Percentiles rank a stretch among this genome's conserved stretches.
Conservation (phyloP, 1,140 invertebrate genomes). For the Drosophila tropicalis region DNA sequence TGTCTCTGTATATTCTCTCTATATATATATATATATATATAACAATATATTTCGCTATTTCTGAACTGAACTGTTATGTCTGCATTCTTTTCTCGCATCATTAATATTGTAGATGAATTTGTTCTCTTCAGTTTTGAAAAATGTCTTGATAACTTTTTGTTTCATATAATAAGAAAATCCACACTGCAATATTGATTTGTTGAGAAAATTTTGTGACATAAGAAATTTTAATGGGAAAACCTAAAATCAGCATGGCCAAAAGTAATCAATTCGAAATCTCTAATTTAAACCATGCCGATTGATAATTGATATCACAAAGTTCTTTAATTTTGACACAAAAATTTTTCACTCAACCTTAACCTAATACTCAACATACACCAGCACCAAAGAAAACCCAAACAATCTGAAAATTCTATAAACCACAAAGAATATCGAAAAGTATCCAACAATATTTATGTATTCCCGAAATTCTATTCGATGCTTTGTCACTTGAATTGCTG, state of each 20-base stretch:
- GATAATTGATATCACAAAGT: no score
- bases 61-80: conserved; percentile 51
- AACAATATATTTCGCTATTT: conserved; percentile 29
- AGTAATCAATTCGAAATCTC: background rate
- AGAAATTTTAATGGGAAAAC: conserved; percentile 6
- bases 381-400: background rate
- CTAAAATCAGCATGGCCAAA: conserved; percentile 48
- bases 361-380: background rate
- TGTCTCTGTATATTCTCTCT: conserved; percentile 21
- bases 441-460: background rate
- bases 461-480: background rate
- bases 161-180: conserved; percentile 57
- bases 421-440: background rate
- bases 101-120: conserved; percentile 82
- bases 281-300: conserved; percentile 33
- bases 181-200: conserved; percentile 83
- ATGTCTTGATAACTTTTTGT: conserved; percentile 29
- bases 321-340: background rate
- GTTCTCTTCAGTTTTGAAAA: conserved; percentile 56
- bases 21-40: conserved; percentile 35
- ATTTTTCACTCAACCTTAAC: background rate
- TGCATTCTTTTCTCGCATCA: conserved; percentile 79
- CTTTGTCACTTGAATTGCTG: background rate
- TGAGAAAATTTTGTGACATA: conserved; percentile 71
- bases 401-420: background rate